Evolutionary conservation across 2,797 vertebrate genomes (phyloP).

Genomic region (Enteromius fasciolatus): DNA sequence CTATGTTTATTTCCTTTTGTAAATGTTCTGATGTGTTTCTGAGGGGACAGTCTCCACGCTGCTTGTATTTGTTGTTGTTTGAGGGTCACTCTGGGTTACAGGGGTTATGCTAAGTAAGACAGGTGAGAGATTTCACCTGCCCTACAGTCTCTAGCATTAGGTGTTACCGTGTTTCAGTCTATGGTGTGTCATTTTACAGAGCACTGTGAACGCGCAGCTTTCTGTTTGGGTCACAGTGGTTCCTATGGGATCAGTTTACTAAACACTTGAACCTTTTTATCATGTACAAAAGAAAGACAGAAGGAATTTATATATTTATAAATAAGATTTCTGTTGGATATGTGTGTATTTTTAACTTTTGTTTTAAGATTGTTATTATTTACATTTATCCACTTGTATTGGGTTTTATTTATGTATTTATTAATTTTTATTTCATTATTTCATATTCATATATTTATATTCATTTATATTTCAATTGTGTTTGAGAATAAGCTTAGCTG

Average conservation of each 20-base stretch:
- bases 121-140: constrained; percentile 41
- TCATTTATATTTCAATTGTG: too few relatives aligned
- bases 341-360: neutral
- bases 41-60: neutral
- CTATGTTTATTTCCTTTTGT: neutral
- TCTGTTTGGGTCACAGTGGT: constrained; percentile 38
- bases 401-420: neutral
- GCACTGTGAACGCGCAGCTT: constrained; percentile 10
- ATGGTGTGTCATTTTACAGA: constrained; percentile 11
- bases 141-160: constrained; percentile 22
- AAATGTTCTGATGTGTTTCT: constrained; percentile 1
- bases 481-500: neutral
- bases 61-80: constrained; percentile 40
- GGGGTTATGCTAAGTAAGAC: neutral
- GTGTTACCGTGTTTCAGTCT: constrained; percentile 7
- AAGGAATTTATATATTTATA: neutral
- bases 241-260: constrained; percentile 47
- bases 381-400: too few relatives aligned
- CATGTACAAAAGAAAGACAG: neutral
- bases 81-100: constrained; percentile 42
- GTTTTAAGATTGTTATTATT: neutral
- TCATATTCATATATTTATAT: too few relatives aligned
- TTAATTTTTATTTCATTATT: neutral
- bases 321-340: neutral
- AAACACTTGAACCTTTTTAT: neutral